Evolutionary conservation across 2,888 invertebrate genomes (phyloP), one percentile per base, ranked within the genome.

Genomic region (Nysson spinosus): DNA sequence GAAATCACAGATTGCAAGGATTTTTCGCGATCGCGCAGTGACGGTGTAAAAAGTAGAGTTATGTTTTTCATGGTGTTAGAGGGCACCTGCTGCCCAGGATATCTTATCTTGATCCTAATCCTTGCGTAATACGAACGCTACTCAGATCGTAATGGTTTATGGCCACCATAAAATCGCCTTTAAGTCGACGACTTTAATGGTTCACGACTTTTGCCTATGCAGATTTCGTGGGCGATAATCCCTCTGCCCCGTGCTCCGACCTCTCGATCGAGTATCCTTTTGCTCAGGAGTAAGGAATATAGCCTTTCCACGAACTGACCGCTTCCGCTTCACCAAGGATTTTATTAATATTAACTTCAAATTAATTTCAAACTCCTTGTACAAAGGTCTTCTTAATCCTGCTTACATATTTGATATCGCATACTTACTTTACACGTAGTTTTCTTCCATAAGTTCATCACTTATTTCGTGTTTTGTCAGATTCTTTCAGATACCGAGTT

Each of bases 161-260:
- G 78, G 76, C 42, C 54, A 62, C 68, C 66, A 64, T 83, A 81
- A 80, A 81, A 75, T 77, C 68, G 68, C 64, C 66, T 69, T 72
- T 68, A 70, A 74, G 58, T 62, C 69, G 72, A 60, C 58, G 71
- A 80, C 80, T 82, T 82, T 83, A 85, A 85, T 83, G 80, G 83
- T 82, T 79, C 82, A 82, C 83, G 83, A 83, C 83, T 84, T 74
- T 81, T 75, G 74, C 76, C 81, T 81, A 83, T 84, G 84, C 83
- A 83, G 85, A 84, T 85, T 81, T 81, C 75, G 79, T 69, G 64
- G 66, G 68, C 77, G 84, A 84, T 84, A 82, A 82, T 82, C 79
- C 78, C 63, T 69, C 72, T 77, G 72, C 72, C 75, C 68, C 69
- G 60, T 60, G 55, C 68, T 70, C 58, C 75, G 77, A 77, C 78